These are phyloP conservation scores for Clusia tigrina DNA, from an alignment of 2,888 invertebrate genomes.

Conservation along the genomic window DNA sequence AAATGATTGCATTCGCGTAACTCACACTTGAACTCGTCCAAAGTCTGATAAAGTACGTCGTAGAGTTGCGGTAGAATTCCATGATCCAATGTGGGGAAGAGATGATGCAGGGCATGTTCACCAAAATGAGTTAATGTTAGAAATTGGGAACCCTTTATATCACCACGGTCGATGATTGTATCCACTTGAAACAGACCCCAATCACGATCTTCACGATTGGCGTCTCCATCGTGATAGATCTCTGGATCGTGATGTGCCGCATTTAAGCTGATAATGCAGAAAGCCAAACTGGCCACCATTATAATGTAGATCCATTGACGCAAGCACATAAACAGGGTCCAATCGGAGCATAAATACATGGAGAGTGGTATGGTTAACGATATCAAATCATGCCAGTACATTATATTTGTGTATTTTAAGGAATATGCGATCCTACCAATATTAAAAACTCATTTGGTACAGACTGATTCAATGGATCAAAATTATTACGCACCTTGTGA, in stretches of 20 bases:
- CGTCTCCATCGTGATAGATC: constrained; percentile 81
- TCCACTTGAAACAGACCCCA: constrained; percentile 83
- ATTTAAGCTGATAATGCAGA: constrained; percentile 72
- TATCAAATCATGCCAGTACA: constrained; percentile 64
- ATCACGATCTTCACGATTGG: constrained; percentile 68
- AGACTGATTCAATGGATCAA: constrained; percentile 15
- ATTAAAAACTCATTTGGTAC: background rate
- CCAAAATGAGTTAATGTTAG: constrained; percentile 78
- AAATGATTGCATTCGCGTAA: constrained; percentile 67
- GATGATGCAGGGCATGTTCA: constrained; percentile 80
- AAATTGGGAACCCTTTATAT: constrained; percentile 73
- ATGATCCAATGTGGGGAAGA: constrained; percentile 84
- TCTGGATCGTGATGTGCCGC: constrained; percentile 83
- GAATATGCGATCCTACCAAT: constrained; percentile 55
- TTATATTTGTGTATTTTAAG: constrained; percentile 48
- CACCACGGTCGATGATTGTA: constrained; percentile 75
- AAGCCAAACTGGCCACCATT: constrained; percentile 69
- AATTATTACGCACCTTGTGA: constrained; percentile 50
- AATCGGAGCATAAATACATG: constrained; percentile 62
- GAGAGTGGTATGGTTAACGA: constrained; percentile 63
- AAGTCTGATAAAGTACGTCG: constrained; percentile 65
- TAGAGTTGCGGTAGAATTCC: constrained; percentile 73
- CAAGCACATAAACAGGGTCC: constrained; percentile 44
- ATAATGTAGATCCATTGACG: constrained; percentile 68
- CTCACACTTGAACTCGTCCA: constrained; percentile 60